Base-by-base conservation (phyloP, 2,113 vertebrate genomes). In the Syrrhaptes paradoxus region DNA sequence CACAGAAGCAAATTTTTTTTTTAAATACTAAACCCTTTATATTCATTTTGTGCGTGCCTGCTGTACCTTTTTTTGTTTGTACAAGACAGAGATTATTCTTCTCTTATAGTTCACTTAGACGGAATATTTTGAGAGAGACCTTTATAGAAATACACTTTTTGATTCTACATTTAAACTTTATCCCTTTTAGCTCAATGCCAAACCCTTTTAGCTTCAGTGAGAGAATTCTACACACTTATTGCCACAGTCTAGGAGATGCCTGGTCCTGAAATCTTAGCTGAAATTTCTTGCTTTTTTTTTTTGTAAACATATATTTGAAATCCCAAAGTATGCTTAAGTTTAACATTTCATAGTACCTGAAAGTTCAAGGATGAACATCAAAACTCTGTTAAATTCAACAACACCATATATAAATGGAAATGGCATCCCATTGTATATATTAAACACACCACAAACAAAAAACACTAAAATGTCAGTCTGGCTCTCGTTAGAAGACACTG, bases 121-220 rank as follows among this genome's bases (percentile, higher is more conserved):
- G 8, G 31, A 16, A 38, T 58, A 91, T 83, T 94, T 83, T 79
- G 46, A 73, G 38, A 91, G 48, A 58, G 17, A 48, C 11, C 8
- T 75, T 70, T 32, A 72, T 2, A 65, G 26, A 87, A 89, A 93
- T 54, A 76, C 19, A 61, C 13, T 1, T 26, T 91, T 85, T 85
- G 10, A 16, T 63, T 93, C 81, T 89, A 29, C 76, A 90, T 76
- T 91, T 89, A 90, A 91, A 89, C 32, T 73, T 79, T 49, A 93
- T 93, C 16, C 22, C 46, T 68, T 87, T 83, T 83, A 95, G 32
- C 36, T 93, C 51, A 94, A 38, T 43, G 41, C 10, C 28, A 83
- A 93, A 90, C 76, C 66, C 36, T 76, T 74, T 95, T 32, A 68
- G 74, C n/a, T 79, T 70, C 80, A 54, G 81, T 4, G 0, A 66